phyloP scores from a whole-genome alignment of 2,797 vertebrate species.

The Danio kyathit region DNA sequence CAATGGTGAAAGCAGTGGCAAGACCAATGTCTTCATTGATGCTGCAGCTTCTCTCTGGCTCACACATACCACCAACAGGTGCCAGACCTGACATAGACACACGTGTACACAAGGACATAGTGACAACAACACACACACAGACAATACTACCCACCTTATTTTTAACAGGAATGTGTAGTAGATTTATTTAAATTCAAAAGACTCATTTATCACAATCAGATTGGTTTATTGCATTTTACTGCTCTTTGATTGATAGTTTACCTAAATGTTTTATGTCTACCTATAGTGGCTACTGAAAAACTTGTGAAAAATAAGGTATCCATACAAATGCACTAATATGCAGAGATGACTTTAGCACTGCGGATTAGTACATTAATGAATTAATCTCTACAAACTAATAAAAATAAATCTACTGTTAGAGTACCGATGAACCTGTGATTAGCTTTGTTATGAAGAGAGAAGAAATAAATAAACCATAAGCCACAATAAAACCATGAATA shows the following conservation, averaged over 20 bases:
- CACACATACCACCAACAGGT: conserved; percentile 97
- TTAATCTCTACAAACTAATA: conserved; percentile 22
- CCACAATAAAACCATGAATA: background rate
- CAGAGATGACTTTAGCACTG: background rate
- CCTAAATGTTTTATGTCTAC: background rate
- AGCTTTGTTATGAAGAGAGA: conserved; percentile 43
- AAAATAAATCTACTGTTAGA: background rate
- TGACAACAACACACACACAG: conserved; percentile 50
- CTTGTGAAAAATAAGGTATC: background rate
- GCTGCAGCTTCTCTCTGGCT: conserved; percentile 96
- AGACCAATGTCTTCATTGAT: conserved; percentile 98
- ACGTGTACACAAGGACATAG: conserved; percentile 59
- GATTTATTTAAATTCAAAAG: no score
- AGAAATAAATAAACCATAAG: background rate
- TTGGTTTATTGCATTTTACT: background rate
- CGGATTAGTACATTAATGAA: conserved; percentile 16
- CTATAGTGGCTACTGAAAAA: background rate
- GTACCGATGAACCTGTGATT: conserved; percentile 36
- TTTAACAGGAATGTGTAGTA: no score
- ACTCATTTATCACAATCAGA: background rate
- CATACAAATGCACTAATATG: conserved; percentile 18
- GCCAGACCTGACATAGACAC: conserved; percentile 85
- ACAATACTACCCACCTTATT: conserved; percentile 10
- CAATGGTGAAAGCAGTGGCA: conserved; percentile 97
- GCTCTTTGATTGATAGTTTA: background rate